Evolutionary conservation across 2,113 vertebrate genomes (phyloP).

Genomic region (Eonycteris spelaea): DNA sequence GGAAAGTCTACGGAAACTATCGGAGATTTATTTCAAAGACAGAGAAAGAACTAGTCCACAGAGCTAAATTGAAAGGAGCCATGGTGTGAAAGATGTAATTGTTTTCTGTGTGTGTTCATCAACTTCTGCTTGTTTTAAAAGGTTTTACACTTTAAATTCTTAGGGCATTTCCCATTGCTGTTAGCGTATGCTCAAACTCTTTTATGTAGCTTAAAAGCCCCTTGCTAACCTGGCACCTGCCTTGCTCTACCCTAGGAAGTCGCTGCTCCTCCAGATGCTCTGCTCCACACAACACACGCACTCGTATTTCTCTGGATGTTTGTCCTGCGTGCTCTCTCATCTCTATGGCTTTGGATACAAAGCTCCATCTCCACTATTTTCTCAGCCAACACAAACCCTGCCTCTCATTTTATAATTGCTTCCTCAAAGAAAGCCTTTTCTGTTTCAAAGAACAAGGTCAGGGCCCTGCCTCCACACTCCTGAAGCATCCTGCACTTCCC

Average conservation of each 20-base stretch:
- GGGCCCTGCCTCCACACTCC: background rate
- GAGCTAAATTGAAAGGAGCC: background rate
- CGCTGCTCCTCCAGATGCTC: accelerated
- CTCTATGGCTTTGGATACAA: background rate
- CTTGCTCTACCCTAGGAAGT: background rate
- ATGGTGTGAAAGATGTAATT: background rate
- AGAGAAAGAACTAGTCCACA: background rate
- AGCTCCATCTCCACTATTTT: background rate
- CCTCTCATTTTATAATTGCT: background rate
- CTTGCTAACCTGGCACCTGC: background rate
- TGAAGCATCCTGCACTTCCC: background rate
- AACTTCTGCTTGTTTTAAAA: background rate
- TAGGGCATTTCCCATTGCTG: background rate
- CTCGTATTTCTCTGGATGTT: background rate
- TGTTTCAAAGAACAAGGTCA: background rate
- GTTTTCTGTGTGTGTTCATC: background rate
- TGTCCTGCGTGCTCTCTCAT: background rate
- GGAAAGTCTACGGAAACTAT: background rate
- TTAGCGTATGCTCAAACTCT: background rate
- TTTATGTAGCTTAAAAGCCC: background rate
- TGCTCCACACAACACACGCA: background rate
- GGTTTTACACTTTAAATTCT: background rate
- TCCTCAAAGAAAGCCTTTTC: background rate
- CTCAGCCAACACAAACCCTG: background rate
- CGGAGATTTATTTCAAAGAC: background rate